phyloP scores from a whole-genome alignment of 1,140 invertebrate species.

The Agrypnia vestita region DNA sequence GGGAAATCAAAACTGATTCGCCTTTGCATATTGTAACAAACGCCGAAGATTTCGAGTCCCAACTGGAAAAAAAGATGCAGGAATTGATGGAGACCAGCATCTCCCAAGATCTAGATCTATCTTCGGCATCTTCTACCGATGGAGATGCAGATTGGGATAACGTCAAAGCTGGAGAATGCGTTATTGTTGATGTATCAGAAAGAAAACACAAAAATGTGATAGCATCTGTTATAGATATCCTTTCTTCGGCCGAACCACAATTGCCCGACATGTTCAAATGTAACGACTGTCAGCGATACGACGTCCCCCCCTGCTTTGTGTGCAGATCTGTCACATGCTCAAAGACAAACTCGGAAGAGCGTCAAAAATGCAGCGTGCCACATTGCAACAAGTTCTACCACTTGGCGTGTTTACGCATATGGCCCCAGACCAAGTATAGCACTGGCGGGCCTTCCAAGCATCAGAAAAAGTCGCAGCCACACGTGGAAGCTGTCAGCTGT shows the following conservation, averaged over 20 bases:
- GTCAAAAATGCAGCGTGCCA: slow-evolving; percentile 74
- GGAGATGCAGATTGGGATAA: slow-evolving; percentile 66
- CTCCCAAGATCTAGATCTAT: slow-evolving; percentile 42
- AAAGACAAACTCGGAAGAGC: slow-evolving; percentile 62
- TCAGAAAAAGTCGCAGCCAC: slow-evolving; percentile 68
- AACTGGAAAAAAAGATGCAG: slow-evolving; percentile 66
- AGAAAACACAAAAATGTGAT: slow-evolving; percentile 58
- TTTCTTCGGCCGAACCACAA: slow-evolving; percentile 15
- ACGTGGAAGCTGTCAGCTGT: slow-evolving; percentile 78
- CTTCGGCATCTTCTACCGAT: slow-evolving; percentile 63
- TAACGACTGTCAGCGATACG: slow-evolving; percentile 68
- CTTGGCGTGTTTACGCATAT: slow-evolving; percentile 82
- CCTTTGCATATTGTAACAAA: slow-evolving; percentile 56
- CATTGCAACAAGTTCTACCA: slow-evolving; percentile 84
- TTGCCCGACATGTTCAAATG: slow-evolving; percentile 69
- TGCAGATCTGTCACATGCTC: slow-evolving; percentile 66
- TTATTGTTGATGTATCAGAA: slow-evolving; percentile 67
- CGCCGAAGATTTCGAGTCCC: slow-evolving; percentile 66
- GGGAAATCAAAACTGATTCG: not conserved
- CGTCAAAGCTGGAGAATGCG: slow-evolving; percentile 66
- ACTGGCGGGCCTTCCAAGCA: slow-evolving; percentile 72
- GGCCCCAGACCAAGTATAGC: slow-evolving; percentile 85
- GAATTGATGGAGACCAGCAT: slow-evolving; percentile 61
- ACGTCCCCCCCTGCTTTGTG: slow-evolving; percentile 70
- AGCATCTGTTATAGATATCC: no score